phyloP scores from a whole-genome alignment of 1,140 invertebrate species.

The Drepana arcuata region DNA sequence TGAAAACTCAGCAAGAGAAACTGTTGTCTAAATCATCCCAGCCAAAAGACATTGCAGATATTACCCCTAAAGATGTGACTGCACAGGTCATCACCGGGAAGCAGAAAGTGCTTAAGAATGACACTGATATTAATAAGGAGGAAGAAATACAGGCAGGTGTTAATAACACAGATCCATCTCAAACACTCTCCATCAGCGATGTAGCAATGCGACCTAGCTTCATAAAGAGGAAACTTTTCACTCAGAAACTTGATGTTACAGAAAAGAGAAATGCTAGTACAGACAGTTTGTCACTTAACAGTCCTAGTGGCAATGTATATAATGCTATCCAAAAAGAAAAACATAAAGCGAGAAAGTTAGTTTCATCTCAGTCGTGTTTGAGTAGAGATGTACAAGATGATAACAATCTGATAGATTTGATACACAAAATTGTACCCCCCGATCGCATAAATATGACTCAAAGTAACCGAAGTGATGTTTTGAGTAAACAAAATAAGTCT shows the following conservation, averaged over 20 bases:
- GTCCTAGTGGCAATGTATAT: slow-evolving; percentile 35
- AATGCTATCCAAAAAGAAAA: slow-evolving; percentile 32
- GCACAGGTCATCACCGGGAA: too few species aligned
- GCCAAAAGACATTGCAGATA: slow-evolving; percentile 11
- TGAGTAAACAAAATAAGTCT: slow-evolving; percentile 20
- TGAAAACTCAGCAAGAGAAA: slow-evolving; percentile 20
- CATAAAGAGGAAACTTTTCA: slow-evolving; percentile 57
- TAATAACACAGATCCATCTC: too few species aligned
- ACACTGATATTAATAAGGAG: too few species aligned
- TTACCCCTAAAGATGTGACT: background rate
- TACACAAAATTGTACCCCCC: slow-evolving; percentile 53
- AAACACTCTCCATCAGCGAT: slow-evolving; percentile 23
- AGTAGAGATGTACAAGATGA: slow-evolving; percentile 41
- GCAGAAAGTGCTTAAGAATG: too few species aligned
- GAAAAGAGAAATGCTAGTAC: slow-evolving; percentile 35
- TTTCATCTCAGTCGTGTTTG: slow-evolving; percentile 46
- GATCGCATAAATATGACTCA: slow-evolving; percentile 38
- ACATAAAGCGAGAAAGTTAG: slow-evolving; percentile 50
- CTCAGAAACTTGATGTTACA: slow-evolving; percentile 48
- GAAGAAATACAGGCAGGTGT: too few species aligned
- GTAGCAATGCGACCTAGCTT: slow-evolving; percentile 53
- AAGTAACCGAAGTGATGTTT: slow-evolving; percentile 24
- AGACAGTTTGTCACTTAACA: slow-evolving; percentile 39
- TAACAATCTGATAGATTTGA: slow-evolving; percentile 48
- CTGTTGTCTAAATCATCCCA: slow-evolving; percentile 27